phyloP scores from a whole-genome alignment of 2,113 vertebrate genomes.

The Eulemur rufifrons region DNA sequence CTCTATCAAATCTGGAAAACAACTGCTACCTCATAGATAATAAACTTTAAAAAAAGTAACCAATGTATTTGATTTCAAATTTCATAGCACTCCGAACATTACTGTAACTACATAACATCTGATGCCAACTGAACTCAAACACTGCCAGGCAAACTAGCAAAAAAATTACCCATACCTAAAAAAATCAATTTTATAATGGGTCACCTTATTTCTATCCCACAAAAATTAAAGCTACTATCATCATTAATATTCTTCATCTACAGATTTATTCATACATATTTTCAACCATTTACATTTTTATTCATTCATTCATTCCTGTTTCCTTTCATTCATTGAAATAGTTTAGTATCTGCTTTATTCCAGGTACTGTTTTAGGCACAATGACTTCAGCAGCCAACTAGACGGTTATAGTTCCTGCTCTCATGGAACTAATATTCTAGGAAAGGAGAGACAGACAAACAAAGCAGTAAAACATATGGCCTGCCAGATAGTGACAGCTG shows the following conservation, averaged over 20 bases:
- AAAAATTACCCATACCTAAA: constrained; percentile 12
- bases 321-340: not conserved
- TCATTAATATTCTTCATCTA: not conserved
- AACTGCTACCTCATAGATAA: not conserved
- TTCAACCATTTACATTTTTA: constrained; percentile 4
- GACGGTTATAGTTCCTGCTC: not conserved
- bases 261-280: constrained; percentile 24
- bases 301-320: not conserved
- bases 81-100: not conserved
- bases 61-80: constrained; percentile 27
- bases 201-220: not conserved
- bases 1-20: not conserved
- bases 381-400: not conserved
- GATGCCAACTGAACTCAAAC: constrained; percentile 29
- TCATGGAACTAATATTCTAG: constrained; percentile 42
- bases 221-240: not conserved
- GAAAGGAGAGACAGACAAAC: constrained; percentile 10
- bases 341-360: not conserved
- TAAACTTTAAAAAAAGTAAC: constrained; percentile 36
- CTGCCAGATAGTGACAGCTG: not conserved
- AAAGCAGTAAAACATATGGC: constrained; percentile 21
- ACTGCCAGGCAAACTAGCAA: not conserved
- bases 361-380: constrained; percentile 28
- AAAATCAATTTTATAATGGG: not conserved
- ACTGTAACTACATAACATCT: not conserved